Evolutionary conservation across 2,113 vertebrate species (phyloP).

Genomic region (Bufo gargarizans): DNA sequence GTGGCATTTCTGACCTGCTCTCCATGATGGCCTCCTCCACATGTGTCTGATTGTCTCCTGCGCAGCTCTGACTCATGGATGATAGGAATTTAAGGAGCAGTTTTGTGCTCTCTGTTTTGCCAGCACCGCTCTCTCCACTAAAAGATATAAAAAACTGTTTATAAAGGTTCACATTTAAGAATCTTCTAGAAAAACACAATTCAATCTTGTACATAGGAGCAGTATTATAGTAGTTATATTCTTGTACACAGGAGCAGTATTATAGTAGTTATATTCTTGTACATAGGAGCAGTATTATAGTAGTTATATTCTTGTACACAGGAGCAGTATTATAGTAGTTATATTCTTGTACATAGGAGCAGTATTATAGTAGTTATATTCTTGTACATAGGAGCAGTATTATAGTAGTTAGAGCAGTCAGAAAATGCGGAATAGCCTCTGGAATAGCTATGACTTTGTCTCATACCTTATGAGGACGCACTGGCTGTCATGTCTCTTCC

Average conservation of each 20-base stretch:
- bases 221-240: slow-evolving; percentile 12
- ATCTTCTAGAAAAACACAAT: too few species aligned
- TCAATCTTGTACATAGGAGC: background rate
- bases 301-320: background rate
- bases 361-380: background rate
- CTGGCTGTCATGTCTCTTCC: slow-evolving; percentile 92
- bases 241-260: background rate
- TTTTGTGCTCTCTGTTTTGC: slow-evolving; percentile 94
- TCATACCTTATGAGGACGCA: slow-evolving; percentile 93
- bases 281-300: slow-evolving; percentile 5
- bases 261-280: slow-evolving; percentile 8
- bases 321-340: slow-evolving; percentile 2
- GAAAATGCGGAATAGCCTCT: too few species aligned
- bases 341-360: slow-evolving; percentile 8
- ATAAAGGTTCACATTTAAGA: too few species aligned
- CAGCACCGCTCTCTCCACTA: slow-evolving; percentile 90
- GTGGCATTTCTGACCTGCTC: slow-evolving; percentile 78
- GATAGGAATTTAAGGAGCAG: slow-evolving; percentile 89
- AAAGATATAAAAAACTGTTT: background rate
- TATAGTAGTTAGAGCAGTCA: background rate
- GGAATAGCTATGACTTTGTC: background rate
- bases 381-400: background rate
- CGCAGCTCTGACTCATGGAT: slow-evolving; percentile 86
- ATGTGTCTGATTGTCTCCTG: slow-evolving; percentile 77
- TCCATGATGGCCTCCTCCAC: slow-evolving; percentile 90